phyloP scores from a whole-genome alignment of 2,888 invertebrate genomes.

The Notodonta dromedarius region DNA sequence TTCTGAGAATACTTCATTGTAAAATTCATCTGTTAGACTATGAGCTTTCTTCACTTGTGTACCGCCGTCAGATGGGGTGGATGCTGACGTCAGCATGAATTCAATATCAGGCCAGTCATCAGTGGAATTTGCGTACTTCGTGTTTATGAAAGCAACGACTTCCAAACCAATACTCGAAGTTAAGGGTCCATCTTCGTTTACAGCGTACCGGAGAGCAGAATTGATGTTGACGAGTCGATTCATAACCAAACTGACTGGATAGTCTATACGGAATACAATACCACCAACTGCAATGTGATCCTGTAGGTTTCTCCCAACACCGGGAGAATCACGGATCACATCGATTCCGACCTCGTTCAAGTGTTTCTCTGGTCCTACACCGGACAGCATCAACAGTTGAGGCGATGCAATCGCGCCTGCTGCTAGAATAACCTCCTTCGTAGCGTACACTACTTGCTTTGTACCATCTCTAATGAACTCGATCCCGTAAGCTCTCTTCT shows the following conservation, averaged over 20 bases:
- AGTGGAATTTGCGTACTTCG: slow-evolving; percentile 93
- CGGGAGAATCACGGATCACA: slow-evolving; percentile 90
- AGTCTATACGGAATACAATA: slow-evolving; percentile 91
- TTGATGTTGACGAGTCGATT: slow-evolving; percentile 92
- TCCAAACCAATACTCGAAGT: slow-evolving; percentile 95
- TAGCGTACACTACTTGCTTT: slow-evolving; percentile 86
- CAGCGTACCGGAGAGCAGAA: slow-evolving; percentile 91
- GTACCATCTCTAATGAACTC: slow-evolving; percentile 89
- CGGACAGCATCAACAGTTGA: slow-evolving; percentile 95
- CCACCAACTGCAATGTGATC: slow-evolving; percentile 96
- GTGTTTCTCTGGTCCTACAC: slow-evolving; percentile 92
- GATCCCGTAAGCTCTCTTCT: slow-evolving; percentile 90
- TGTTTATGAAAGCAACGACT: slow-evolving; percentile 94
- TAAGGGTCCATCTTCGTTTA: slow-evolving; percentile 93
- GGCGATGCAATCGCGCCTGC: slow-evolving; percentile 97
- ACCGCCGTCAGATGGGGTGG: slow-evolving; percentile 93
- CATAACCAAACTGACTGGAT: slow-evolving; percentile 91
- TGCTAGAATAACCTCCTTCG: slow-evolving; percentile 92
- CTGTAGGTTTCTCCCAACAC: slow-evolving; percentile 94
- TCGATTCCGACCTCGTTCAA: slow-evolving; percentile 88
- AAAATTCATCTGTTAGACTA: slow-evolving; percentile 92
- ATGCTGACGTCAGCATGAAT: slow-evolving; percentile 94
- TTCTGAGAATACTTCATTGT: slow-evolving; percentile 88
- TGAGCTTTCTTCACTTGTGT: slow-evolving; percentile 91
- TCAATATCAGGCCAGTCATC: slow-evolving; percentile 97